These are phyloP conservation scores for Galendromus occidentalis DNA, from an alignment of 1,140 invertebrate species.

Conservation along the genomic window DNA sequence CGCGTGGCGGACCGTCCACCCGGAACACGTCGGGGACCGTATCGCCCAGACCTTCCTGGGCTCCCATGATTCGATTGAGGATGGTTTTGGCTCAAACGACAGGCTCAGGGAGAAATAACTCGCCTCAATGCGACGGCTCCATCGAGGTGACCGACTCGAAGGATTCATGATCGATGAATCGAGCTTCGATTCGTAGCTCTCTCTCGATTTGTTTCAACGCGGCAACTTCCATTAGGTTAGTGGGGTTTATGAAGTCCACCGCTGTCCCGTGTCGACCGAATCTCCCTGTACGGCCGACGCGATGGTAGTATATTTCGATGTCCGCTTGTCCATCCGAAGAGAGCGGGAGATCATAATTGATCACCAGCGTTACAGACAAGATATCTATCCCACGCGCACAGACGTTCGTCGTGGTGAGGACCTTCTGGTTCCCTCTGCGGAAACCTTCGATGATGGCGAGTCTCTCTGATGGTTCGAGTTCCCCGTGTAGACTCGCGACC, in stretches of 20 bases:
- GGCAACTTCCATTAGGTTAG: not conserved
- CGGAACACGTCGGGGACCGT: too few relatives aligned
- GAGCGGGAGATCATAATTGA: constrained; percentile 93
- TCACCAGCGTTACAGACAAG: constrained; percentile 88
- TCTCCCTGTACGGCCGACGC: constrained; percentile 83
- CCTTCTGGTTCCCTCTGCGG: constrained; percentile 69
- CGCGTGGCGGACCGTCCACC: too few relatives aligned
- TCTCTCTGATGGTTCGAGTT: not conserved
- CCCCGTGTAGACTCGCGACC: constrained; percentile 32
- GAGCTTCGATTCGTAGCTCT: not conserved
- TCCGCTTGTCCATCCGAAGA: constrained; percentile 52
- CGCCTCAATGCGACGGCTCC: too few relatives aligned
- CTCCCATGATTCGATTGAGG: too few relatives aligned
- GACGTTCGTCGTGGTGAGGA: constrained; percentile 96
- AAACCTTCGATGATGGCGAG: constrained; percentile 51
- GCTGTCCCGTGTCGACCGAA: constrained; percentile 89
- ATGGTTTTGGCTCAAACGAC: too few relatives aligned
- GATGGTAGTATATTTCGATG: constrained; percentile 88
- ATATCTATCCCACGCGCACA: constrained; percentile 62
- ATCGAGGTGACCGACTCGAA: too few relatives aligned
- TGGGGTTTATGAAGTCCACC: constrained; percentile 55
- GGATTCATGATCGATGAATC: too few relatives aligned
- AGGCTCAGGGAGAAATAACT: too few relatives aligned
- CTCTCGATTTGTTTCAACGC: not conserved
- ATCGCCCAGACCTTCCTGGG: too few relatives aligned